A percentile compares a stretch with the other conserved stretches of the same genome.
These are phyloP conservation scores for Drosophila rellima DNA, from an alignment of 2,888 invertebrate species.

Conservation along the genomic window DNA sequence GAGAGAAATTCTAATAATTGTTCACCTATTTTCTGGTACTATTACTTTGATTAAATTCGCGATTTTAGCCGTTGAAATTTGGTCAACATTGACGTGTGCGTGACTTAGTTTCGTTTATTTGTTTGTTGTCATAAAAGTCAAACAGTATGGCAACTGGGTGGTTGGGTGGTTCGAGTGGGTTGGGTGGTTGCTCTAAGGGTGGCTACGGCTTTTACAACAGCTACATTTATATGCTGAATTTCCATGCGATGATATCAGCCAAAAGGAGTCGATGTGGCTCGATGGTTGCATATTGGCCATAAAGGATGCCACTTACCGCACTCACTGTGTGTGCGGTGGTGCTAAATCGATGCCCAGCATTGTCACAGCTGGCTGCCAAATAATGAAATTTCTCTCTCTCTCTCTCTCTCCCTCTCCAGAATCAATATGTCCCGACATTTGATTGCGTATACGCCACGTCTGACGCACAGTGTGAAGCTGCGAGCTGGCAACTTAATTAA, in stretches of 20 bases:
- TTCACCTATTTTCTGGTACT: neutral
- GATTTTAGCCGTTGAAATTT: neutral
- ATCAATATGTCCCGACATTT: constrained; percentile 46
- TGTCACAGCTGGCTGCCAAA: constrained; percentile 46
- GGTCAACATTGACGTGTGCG: constrained; percentile 10
- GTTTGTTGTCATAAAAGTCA: constrained; percentile 62
- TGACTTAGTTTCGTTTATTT: constrained; percentile 47
- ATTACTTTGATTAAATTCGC: neutral
- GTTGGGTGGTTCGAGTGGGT: neutral
- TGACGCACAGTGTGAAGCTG: constrained; percentile 9
- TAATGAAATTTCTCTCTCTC: constrained; percentile 39
- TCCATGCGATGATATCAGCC: constrained; percentile 62
- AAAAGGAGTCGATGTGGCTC: constrained; percentile 18
- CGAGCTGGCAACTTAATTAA: constrained; percentile 53
- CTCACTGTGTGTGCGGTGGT: constrained; percentile 10
- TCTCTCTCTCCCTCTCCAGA: constrained; percentile 6
- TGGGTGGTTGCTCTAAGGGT: constrained; percentile 10
- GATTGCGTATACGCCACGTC: constrained; percentile 70
- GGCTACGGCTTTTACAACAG: neutral
- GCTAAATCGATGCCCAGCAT: constrained; percentile 49
- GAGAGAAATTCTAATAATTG: neutral
- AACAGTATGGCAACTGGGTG: constrained; percentile 41
- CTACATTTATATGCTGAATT: constrained; percentile 20
- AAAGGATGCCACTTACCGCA: constrained; percentile 22
- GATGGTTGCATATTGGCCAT: constrained; percentile 45